These are phyloP conservation scores for Cantharis nigra DNA, from an alignment of 2,888 invertebrate species.

Conservation along the genomic window DNA sequence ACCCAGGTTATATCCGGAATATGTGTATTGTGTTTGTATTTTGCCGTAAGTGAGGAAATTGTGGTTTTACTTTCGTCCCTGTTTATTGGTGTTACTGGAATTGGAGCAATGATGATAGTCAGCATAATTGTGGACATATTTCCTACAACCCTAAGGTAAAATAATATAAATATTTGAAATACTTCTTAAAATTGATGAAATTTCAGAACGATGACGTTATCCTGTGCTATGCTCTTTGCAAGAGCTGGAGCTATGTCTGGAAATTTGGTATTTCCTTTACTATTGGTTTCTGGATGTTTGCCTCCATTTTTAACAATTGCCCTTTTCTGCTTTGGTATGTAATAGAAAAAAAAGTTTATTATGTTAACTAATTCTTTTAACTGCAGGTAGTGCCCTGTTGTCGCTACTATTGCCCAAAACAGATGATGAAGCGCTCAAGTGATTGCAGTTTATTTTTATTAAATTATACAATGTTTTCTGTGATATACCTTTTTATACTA, in stretches of 20 bases:
- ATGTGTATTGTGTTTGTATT: slow-evolving; percentile 61
- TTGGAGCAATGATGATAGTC: slow-evolving; percentile 64
- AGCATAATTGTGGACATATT: slow-evolving; percentile 68
- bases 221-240: slow-evolving; percentile 72
- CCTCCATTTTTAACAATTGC: slow-evolving; percentile 75
- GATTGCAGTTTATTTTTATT: neutral
- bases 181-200: neutral
- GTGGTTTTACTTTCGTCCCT: slow-evolving; percentile 63
- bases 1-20: slow-evolving; percentile 54
- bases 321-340: slow-evolving; percentile 63
- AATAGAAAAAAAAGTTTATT: neutral
- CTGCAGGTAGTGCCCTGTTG: slow-evolving; percentile 34
- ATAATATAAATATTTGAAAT: too few relatives aligned
- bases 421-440: slow-evolving; percentile 34
- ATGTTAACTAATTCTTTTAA: slow-evolving; percentile 3
- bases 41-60: slow-evolving; percentile 58
- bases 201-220: slow-evolving; percentile 73
- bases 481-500: neutral
- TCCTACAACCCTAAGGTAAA: slow-evolving; percentile 69
- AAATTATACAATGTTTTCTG: neutral
- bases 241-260: slow-evolving; percentile 72
- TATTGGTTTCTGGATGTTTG: slow-evolving; percentile 69
- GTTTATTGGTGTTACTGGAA: slow-evolving; percentile 60
- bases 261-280: slow-evolving; percentile 71
- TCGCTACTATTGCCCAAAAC: slow-evolving; percentile 37